Conservation (phyloP, 2,888 invertebrate species). For the Hedya salicella region DNA sequence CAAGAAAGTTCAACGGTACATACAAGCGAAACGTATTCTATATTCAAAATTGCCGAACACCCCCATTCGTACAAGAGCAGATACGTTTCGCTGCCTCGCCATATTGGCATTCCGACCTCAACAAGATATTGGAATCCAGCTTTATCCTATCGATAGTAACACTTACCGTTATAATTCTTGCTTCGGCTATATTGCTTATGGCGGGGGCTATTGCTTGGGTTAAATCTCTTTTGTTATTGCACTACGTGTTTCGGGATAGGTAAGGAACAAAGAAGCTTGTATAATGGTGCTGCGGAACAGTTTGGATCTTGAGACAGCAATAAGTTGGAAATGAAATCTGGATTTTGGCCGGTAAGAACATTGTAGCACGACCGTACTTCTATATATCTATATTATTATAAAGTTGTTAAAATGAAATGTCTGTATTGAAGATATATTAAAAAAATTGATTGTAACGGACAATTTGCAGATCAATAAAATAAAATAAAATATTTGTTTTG, state of each 20-base stretch:
- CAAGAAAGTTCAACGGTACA: neutral
- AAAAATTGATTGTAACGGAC: too few species aligned
- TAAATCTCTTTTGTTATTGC: constrained; percentile 25
- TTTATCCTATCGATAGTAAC: constrained; percentile 34
- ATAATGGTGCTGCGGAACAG: neutral
- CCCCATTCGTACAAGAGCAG: constrained; percentile 15
- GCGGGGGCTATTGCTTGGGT: constrained; percentile 12
- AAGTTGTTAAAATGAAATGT: too few species aligned
- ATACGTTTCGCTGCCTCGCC: constrained; percentile 23
- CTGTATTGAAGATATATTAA: too few species aligned
- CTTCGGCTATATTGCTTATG: constrained; percentile 12
- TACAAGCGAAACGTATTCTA: neutral
- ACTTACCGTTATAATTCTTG: constrained; percentile 36
- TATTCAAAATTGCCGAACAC: constrained; percentile 3
- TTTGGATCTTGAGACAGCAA: neutral
- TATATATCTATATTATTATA: too few species aligned
- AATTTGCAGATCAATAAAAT: too few species aligned
- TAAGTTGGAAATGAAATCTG: neutral
- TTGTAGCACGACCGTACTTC: neutral
- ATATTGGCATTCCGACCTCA: constrained; percentile 34
- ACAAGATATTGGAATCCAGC: constrained; percentile 39
- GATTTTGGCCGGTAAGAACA: neutral
- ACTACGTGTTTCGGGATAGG: constrained; percentile 15
- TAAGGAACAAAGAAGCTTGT: neutral
- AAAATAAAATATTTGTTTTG: too few species aligned